Conservation (phyloP, 2,113 vertebrate species). For the Gavia stellata region DNA sequence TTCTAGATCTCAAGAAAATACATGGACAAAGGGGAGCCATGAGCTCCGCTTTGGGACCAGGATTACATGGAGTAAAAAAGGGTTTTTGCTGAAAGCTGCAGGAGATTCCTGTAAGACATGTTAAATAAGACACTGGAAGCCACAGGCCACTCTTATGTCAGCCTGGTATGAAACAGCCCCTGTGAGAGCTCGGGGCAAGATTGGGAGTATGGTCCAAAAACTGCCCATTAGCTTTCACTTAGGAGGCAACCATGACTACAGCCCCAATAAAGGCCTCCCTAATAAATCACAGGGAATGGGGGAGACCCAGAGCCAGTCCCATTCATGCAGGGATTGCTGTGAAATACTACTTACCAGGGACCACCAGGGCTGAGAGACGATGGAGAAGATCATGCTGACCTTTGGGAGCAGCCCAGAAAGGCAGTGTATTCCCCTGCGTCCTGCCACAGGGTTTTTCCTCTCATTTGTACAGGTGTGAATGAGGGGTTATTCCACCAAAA, state of each 20-base stretch:
- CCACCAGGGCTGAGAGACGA: not conserved
- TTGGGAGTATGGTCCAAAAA: not conserved
- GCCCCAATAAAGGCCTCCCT: not conserved
- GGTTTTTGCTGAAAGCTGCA: not conserved
- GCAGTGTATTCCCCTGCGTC: not conserved
- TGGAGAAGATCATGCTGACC: not conserved
- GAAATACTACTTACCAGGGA: not conserved
- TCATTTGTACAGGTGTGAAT: not conserved
- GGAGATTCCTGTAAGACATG: not conserved
- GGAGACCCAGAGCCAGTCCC: not conserved
- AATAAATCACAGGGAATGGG: not conserved
- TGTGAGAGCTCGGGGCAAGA: not conserved
- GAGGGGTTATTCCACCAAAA: not conserved
- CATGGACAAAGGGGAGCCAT: not conserved
- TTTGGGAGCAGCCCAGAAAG: not conserved
- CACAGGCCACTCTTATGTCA: not conserved
- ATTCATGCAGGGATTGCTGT: not conserved
- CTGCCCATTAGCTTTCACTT: not conserved
- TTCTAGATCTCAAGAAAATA: not conserved
- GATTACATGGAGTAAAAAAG: not conserved
- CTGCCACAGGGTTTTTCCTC: not conserved
- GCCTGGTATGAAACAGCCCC: not conserved
- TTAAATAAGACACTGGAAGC: not conserved
- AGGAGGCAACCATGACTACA: not conserved
- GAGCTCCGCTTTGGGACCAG: not conserved